Evolutionary conservation across 2,113 vertebrate species (phyloP).

Genomic region (Nibea albiflora): DNA sequence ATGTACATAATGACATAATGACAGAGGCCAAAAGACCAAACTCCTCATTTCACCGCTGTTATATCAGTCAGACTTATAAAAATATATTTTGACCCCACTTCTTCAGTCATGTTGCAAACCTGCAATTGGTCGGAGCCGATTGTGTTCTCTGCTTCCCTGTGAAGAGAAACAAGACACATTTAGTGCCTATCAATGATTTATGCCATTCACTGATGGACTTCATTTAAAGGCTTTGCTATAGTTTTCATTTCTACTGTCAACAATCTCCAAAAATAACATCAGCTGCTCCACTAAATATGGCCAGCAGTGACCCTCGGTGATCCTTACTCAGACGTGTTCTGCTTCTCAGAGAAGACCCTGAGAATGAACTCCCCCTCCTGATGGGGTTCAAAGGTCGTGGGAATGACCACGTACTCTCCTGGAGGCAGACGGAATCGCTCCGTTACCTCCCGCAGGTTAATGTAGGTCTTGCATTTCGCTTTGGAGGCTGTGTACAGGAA

Average conservation of each 20-base stretch:
- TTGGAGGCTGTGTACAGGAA: constrained; percentile 96
- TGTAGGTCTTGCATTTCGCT: constrained; percentile 92
- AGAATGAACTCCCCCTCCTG: constrained; percentile 97
- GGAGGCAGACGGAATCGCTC: constrained; percentile 94
- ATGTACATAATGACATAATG: no score
- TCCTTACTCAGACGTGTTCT: constrained; percentile 95
- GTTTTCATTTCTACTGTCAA: constrained; percentile 2
- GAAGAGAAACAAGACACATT: constrained; percentile 44
- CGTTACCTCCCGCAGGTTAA: constrained; percentile 94
- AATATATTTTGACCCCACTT: background rate
- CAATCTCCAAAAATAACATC: constrained; percentile 5
- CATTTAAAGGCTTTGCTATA: background rate
- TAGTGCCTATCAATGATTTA: background rate
- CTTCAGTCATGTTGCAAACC: constrained; percentile 81
- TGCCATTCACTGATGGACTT: background rate
- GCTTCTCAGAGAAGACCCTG: constrained; percentile 97
- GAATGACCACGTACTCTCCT: constrained; percentile 93
- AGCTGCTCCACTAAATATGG: background rate
- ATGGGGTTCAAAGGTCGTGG: constrained; percentile 93
- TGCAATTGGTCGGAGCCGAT: constrained; percentile 86
- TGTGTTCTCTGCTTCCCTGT: constrained; percentile 88
- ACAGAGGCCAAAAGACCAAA: no score
- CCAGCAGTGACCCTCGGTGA: rapidly evolving
- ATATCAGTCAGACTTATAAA: constrained; percentile 6
- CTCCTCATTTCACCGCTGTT: background rate